Conservation (phyloP, 2,113 vertebrate genomes). For the Tragelaphus scriptus region DNA sequence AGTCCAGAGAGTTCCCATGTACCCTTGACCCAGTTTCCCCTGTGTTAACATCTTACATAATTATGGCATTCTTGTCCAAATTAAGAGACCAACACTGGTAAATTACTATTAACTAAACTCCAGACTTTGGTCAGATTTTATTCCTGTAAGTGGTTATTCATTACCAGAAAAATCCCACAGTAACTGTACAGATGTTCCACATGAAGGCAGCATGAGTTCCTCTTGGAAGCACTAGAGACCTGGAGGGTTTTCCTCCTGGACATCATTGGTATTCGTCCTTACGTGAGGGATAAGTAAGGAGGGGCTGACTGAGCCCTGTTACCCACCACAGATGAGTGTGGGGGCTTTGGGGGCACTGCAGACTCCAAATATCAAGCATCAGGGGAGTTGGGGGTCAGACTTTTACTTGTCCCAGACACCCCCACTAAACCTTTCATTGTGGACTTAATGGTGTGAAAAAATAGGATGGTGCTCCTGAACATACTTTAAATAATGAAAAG, state of each 20-base stretch:
- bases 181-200: not conserved
- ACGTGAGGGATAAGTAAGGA: not conserved
- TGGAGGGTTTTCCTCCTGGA: not conserved
- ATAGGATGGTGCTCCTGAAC: not conserved
- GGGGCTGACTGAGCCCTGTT: rapidly evolving
- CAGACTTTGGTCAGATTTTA: not conserved
- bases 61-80: not conserved
- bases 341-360: not conserved
- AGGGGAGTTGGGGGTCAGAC: not conserved
- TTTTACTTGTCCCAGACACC: not conserved
- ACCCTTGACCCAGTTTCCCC: not conserved
- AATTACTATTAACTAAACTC: not conserved
- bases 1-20: not conserved
- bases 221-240: not conserved
- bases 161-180: not conserved
- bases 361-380: rapidly evolving
- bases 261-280: rapidly evolving
- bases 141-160: not conserved
- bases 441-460: not conserved
- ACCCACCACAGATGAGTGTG: not conserved
- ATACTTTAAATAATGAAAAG: not conserved
- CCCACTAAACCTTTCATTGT: not conserved
- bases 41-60: not conserved
- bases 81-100: not conserved
- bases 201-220: rapidly evolving